Percentiles rank a stretch among this genome's conserved stretches.
These are phyloP conservation scores for Leptopilina myrica DNA, from an alignment of 2,888 invertebrate species.

Conservation along the genomic window DNA sequence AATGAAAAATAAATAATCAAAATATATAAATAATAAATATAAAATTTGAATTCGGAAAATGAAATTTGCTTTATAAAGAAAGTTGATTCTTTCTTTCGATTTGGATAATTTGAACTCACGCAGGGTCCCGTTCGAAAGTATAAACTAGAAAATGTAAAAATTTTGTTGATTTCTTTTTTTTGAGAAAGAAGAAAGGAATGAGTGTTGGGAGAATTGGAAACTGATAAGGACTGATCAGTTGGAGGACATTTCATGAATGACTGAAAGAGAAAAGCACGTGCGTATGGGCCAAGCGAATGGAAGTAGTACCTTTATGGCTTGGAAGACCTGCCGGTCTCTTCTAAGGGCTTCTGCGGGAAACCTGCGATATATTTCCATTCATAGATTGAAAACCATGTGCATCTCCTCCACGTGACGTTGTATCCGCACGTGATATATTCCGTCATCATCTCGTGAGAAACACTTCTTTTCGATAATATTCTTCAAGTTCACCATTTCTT, in stretches of 20 bases:
- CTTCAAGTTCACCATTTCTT: constrained; percentile 7
- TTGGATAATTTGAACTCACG: no score
- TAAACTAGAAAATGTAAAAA: background rate
- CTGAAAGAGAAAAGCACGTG: constrained; percentile 61
- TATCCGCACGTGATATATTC: constrained; percentile 39
- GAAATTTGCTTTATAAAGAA: no score
- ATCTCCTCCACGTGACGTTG: constrained; percentile 66
- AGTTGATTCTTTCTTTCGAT: no score
- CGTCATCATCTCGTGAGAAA: constrained; percentile 15
- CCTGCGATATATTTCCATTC: constrained; percentile 74
- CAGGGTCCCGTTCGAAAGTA: no score
- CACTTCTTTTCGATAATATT: background rate
- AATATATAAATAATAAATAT: no score
- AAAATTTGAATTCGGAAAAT: no score
- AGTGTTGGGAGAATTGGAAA: background rate
- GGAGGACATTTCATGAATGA: constrained; percentile 67
- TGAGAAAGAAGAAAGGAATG: background rate
- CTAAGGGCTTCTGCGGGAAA: constrained; percentile 73
- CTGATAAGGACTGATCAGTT: constrained; percentile 5
- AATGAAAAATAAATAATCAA: no score
- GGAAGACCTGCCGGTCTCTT: constrained; percentile 71
- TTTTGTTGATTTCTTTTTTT: background rate
- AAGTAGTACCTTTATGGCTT: constrained; percentile 73
- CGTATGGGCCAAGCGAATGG: constrained; percentile 62
- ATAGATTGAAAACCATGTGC: constrained; percentile 70